Base-by-base conservation (phyloP, 2,797 vertebrate genomes). In the Dallia pectoralis region DNA sequence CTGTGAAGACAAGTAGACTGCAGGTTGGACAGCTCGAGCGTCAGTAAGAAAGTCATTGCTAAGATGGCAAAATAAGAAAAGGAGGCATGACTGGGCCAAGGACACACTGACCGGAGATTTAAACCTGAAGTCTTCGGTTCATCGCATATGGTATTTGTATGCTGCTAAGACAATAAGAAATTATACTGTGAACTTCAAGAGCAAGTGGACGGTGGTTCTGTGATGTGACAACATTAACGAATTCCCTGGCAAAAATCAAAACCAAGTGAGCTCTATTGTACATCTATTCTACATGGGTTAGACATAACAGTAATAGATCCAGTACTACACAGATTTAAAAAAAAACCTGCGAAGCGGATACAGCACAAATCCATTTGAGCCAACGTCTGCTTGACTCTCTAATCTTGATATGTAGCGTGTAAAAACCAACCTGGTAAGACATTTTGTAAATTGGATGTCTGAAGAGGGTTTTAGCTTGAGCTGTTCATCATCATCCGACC, bases 401-500 rank as follows among this genome's bases (percentile, higher is more conserved):
- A 30, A 63, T 5, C 6, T 48, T 25, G 44, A 25, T 27, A 32
- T 18, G 51, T 49, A 18, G 53, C 53, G 67, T 33, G 29, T 69
- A 51, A 19, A 51, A 69, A 51, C 53, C 29, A 8, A 51, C 14
- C 27, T 11, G 4, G 40, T 67, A 15, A 16, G 48, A 69, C 3
- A 51, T 29, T 69, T 49, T 69, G 22, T 29, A 69, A 22, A 18
- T 49, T 48, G 67, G 67, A 48, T 69, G 27, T 30, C 27, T 48
- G 29, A 29, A 69, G 9, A n/a, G 47, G 30, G 68, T 30, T 11
- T 51, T 19, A 32, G 6, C 47, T 19, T 69, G 15, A 69, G 27
- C 68, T 69, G 68, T 18, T 53, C 22, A 22, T 66, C 29, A 33
- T 69, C 68, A 69, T 18, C 29, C 19, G 48, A 18, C 29, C 22